phyloP scores from a whole-genome alignment of 2,797 vertebrate genomes.

The Tangara arthus region DNA sequence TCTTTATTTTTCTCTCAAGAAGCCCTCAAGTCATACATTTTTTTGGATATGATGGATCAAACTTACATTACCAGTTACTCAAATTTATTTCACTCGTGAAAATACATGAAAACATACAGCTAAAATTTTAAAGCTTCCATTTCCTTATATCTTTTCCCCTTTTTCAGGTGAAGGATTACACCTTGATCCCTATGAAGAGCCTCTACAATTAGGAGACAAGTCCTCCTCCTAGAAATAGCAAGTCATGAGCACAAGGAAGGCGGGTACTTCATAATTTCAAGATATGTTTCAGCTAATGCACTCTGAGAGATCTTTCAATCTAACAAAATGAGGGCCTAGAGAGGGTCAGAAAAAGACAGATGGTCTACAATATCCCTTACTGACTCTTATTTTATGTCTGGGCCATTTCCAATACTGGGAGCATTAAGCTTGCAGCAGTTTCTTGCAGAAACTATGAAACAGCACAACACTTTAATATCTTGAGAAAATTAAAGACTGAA shows the following conservation, averaged over 20 bases:
- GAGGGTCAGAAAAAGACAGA: not conserved
- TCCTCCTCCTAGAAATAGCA: not conserved
- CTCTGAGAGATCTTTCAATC: not conserved
- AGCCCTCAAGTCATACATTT: not conserved
- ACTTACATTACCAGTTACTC: not conserved
- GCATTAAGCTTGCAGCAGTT: not conserved
- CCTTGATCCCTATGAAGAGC: not conserved
- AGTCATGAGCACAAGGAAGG: not conserved
- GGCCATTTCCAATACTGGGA: not conserved
- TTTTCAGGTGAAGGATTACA: not conserved
- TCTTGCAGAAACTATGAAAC: not conserved
- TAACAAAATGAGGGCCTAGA: not conserved
- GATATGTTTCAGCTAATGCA: not conserved
- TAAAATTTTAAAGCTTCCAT: not conserved
- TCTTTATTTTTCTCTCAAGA: not conserved
- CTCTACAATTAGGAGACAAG: not conserved
- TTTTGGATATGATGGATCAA: not conserved
- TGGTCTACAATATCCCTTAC: not conserved
- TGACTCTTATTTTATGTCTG: not conserved
- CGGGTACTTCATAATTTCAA: not conserved
- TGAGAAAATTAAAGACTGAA: not conserved
- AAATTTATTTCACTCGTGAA: not conserved
- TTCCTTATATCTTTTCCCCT: not conserved
- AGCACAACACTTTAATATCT: not conserved
- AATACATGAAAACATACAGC: not conserved